Evolutionary conservation across 1,140 invertebrate genomes (phyloP).

Genomic region (Aphis craccivora): DNA sequence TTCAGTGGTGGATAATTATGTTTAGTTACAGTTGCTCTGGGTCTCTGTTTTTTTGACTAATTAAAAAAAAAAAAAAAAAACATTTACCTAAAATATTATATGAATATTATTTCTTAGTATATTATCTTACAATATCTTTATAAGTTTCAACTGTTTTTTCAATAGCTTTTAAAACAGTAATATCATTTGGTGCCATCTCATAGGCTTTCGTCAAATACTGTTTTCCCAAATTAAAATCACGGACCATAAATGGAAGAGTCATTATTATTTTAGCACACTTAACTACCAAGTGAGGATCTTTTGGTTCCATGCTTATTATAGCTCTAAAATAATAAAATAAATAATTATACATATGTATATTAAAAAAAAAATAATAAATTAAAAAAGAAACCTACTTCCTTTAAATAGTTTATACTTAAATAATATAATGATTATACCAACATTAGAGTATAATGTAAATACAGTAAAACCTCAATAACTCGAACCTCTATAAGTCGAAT

Average conservation of each 20-base stretch:
- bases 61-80: not conserved
- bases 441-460: too few species aligned
- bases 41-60: not conserved
- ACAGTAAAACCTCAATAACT: too few species aligned
- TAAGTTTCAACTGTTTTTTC: not conserved
- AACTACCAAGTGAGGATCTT: conserved; percentile 36
- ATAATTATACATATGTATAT: not conserved
- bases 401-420: not conserved
- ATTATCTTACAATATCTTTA: conserved; percentile 19
- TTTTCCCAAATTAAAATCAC: conserved; percentile 45
- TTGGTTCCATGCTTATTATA: conserved; percentile 27
- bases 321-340: conserved; percentile 31
- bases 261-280: conserved; percentile 36
- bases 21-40: not conserved
- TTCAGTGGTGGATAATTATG: not conserved
- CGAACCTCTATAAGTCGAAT: too few species aligned
- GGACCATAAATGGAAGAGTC: conserved; percentile 31
- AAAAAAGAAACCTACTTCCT: not conserved
- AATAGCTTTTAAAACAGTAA: conserved; percentile 9
- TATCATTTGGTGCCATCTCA: conserved; percentile 36
- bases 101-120: not conserved
- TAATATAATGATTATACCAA: too few species aligned
- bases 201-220: not conserved
- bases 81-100: not conserved
- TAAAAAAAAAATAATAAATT: not conserved